A percentile compares a stretch with the other conserved stretches of the same genome.
Conservation (phyloP, 2,797 vertebrate species). For the Hydrocynus forskahlii region DNA sequence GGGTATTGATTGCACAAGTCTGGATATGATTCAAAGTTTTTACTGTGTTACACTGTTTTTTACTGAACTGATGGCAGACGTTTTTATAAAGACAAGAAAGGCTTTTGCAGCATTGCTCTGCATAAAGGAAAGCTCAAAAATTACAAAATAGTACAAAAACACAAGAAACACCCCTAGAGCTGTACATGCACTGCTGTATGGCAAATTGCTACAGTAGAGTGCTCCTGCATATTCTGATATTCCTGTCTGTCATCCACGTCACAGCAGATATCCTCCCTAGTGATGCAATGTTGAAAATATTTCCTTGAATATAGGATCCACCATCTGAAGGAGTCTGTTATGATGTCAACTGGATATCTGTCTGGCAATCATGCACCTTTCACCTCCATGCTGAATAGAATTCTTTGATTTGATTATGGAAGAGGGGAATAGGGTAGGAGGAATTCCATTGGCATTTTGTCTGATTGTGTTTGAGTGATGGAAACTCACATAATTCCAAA, state of each 20-base stretch:
- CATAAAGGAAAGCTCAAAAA: not conserved
- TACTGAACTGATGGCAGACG: not conserved
- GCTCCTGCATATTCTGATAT: not conserved
- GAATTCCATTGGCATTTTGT: not conserved
- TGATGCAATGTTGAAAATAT: slow-evolving; percentile 51
- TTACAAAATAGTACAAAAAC: not conserved
- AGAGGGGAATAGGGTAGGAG: not conserved
- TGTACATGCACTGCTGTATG: not conserved
- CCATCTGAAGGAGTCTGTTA: not conserved
- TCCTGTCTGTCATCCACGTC: slow-evolving; percentile 16
- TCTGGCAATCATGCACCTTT: not conserved
- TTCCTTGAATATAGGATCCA: not conserved
- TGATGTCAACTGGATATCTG: not conserved
- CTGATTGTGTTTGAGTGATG: not conserved
- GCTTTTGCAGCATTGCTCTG: not conserved
- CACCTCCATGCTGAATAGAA: not conserved
- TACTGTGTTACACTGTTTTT: not conserved
- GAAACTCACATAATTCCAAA: not conserved
- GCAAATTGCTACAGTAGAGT: not conserved
- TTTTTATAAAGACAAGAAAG: not conserved
- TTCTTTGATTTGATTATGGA: not conserved
- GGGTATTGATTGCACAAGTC: not conserved
- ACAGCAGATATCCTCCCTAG: slow-evolving; percentile 60
- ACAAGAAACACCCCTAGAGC: not conserved
- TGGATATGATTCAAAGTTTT: not conserved